Conservation (phyloP, 2,888 invertebrate genomes). For the Parapristionchus giblindavisi region DNA sequence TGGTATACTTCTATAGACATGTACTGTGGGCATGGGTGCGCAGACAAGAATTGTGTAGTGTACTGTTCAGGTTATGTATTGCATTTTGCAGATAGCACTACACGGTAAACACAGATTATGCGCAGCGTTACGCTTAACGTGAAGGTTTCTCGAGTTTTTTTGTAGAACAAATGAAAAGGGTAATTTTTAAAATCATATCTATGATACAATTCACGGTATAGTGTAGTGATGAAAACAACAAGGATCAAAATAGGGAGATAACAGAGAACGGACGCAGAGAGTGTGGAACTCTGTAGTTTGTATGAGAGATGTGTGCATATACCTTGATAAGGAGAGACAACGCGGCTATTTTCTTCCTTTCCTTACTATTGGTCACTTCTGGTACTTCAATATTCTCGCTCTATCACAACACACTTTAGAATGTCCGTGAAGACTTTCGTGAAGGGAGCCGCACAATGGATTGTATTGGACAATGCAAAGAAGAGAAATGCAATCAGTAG, state of each 20-base stretch:
- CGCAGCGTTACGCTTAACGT: no score
- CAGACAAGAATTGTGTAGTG: no score
- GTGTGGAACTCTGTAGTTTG: slow-evolving; percentile 29
- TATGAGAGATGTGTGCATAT: not conserved
- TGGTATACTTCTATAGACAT: no score
- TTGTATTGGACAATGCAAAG: slow-evolving; percentile 14
- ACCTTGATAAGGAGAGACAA: slow-evolving; percentile 33
- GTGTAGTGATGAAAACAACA: no score
- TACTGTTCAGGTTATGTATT: no score
- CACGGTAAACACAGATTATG: no score
- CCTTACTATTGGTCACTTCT: not conserved
- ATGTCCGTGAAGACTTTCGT: slow-evolving; percentile 17
- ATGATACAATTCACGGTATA: no score
- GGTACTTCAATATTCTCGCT: not conserved
- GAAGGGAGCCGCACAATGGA: slow-evolving; percentile 24
- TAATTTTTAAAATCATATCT: no score
- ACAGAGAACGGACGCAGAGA: not conserved
- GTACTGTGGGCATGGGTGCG: no score
- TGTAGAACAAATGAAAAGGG: no score
- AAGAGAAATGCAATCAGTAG: slow-evolving; percentile 30
- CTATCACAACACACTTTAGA: not conserved
- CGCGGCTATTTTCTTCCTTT: not conserved
- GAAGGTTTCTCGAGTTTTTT: no score
- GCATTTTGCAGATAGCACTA: no score
- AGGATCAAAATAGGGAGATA: not conserved